phyloP scores from a whole-genome alignment of 2,888 invertebrate genomes.

The Tipula vernalis region DNA sequence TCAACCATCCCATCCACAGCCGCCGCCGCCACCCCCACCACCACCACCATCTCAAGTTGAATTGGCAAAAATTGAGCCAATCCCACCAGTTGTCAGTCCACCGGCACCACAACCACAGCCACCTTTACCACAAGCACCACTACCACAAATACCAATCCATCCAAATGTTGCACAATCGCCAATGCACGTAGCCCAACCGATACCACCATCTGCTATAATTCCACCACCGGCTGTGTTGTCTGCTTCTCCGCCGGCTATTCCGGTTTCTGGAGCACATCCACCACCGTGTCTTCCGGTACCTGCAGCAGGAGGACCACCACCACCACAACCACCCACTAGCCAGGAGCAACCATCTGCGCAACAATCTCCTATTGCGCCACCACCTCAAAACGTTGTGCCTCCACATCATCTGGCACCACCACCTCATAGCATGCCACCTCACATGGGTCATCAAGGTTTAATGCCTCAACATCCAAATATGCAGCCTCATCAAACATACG shows the following conservation, averaged over 20 bases:
- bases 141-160: background rate
- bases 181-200: background rate
- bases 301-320: slow-evolving; percentile 19
- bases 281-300: slow-evolving; percentile 13
- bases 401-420: slow-evolving; percentile 25
- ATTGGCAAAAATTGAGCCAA: background rate
- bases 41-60: background rate
- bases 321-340: slow-evolving; percentile 23
- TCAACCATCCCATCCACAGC: slow-evolving; percentile 15
- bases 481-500: slow-evolving; percentile 28
- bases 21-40: background rate
- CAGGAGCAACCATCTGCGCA: slow-evolving; percentile 14
- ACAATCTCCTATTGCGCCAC: slow-evolving; percentile 16
- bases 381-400: slow-evolving; percentile 21
- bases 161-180: background rate
- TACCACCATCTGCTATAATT: slow-evolving; percentile 13
- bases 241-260: slow-evolving; percentile 15
- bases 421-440: slow-evolving; percentile 29
- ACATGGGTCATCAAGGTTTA: slow-evolving; percentile 26
- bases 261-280: background rate
- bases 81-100: background rate
- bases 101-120: slow-evolving; percentile 41
- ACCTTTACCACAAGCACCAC: slow-evolving; percentile 34
- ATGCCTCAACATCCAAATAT: slow-evolving; percentile 29
- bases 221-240: slow-evolving; percentile 16